phyloP scores from a whole-genome alignment of 1,140 invertebrate species.

The Dryas iulia region DNA sequence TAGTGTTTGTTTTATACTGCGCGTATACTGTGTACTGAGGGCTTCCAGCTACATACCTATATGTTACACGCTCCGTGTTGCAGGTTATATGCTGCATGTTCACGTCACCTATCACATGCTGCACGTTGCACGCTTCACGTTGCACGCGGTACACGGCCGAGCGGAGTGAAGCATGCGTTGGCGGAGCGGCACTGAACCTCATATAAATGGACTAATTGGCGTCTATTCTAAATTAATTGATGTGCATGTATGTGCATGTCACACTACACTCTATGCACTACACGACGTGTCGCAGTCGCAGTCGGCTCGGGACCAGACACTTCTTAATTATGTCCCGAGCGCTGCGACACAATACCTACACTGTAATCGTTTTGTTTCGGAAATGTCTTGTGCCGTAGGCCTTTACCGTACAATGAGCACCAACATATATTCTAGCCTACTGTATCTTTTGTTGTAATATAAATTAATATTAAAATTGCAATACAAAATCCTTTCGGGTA shows the following conservation, averaged over 20 bases:
- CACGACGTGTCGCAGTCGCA: too few relatives aligned
- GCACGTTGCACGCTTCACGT: not conserved
- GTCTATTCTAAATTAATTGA: conserved; percentile 6
- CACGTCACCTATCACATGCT: too few relatives aligned
- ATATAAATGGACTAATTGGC: not conserved
- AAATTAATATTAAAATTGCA: too few relatives aligned
- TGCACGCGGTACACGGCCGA: not conserved
- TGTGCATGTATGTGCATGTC: not conserved
- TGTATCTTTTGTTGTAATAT: too few relatives aligned
- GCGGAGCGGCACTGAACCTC: not conserved
- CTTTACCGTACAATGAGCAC: not conserved
- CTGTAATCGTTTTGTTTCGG: not conserved
- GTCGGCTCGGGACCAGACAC: too few relatives aligned
- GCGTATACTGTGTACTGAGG: too few relatives aligned
- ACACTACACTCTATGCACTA: not conserved
- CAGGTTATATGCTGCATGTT: too few relatives aligned
- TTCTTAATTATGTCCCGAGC: too few relatives aligned
- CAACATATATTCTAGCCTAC: not conserved
- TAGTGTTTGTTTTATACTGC: not conserved
- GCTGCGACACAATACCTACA: not conserved
- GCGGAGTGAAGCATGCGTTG: not conserved
- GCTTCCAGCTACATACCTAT: too few relatives aligned
- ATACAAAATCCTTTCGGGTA: too few relatives aligned
- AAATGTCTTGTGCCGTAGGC: not conserved
- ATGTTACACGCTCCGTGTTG: not conserved